Conservation (phyloP, 64 coral and sea anemone species). For the Actinia tenebrosa region DNA sequence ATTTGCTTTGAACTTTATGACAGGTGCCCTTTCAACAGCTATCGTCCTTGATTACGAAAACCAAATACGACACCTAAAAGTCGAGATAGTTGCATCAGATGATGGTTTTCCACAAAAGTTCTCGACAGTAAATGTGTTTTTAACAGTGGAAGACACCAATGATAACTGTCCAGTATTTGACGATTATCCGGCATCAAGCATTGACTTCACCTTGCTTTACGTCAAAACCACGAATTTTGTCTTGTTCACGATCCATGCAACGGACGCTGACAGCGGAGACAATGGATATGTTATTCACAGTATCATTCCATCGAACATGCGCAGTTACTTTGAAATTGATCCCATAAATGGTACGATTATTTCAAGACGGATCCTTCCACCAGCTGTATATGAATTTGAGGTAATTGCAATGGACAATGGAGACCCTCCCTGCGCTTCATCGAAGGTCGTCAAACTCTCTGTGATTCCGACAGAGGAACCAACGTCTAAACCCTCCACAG, state of each 20-base stretch:
- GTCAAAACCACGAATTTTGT: too few relatives aligned
- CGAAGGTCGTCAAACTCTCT: too few relatives aligned
- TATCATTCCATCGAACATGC: slow-evolving; percentile 1
- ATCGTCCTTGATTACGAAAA: neutral
- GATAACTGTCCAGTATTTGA: too few relatives aligned
- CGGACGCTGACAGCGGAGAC: slow-evolving; percentile 30
- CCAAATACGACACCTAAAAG: neutral
- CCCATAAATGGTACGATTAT: too few relatives aligned
- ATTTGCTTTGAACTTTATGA: too few relatives aligned
- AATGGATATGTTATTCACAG: slow-evolving; percentile 28
- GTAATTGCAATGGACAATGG: slow-evolving; percentile 32
- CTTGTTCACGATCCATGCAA: slow-evolving; percentile 2
- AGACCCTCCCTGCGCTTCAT: slow-evolving; percentile 5
- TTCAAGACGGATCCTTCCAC: too few relatives aligned
- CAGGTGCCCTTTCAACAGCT: too few relatives aligned
- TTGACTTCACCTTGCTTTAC: too few relatives aligned
- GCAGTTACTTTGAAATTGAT: neutral
- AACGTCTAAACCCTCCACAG: too few relatives aligned
- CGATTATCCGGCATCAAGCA: too few relatives aligned
- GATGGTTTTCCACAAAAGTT: slow-evolving; percentile 29
- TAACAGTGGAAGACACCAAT: too few relatives aligned
- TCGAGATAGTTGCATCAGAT: slow-evolving; percentile 26
- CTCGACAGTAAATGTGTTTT: neutral
- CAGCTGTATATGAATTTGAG: neutral
- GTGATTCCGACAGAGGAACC: too few relatives aligned